These are phyloP conservation scores for Galemys pyrenaicus DNA, from an alignment of 2,113 vertebrate species.

Conservation along the genomic window DNA sequence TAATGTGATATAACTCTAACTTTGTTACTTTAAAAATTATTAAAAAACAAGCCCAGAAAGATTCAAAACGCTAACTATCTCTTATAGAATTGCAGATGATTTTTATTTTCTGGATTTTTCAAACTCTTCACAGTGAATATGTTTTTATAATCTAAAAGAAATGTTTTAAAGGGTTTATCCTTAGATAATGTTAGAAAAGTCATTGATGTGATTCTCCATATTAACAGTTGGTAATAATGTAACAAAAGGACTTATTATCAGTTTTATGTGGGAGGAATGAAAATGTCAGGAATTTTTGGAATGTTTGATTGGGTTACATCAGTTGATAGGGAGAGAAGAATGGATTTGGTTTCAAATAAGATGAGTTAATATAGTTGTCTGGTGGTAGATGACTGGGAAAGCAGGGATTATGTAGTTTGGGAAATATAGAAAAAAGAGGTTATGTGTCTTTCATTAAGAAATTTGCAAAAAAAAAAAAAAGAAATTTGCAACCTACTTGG, in stretches of 20 bases:
- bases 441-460: not conserved
- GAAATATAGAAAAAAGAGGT: not conserved
- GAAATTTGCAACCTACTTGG: not conserved
- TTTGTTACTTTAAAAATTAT: not conserved
- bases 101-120: conserved; percentile 44
- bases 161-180: not conserved
- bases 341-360: conserved; percentile 1
- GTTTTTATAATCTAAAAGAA: conserved; percentile 34
- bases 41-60: not conserved
- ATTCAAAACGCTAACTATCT: conserved; percentile 10
- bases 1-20: not conserved
- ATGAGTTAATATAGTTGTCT: not conserved
- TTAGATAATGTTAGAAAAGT: conserved; percentile 49
- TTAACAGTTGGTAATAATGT: not conserved
- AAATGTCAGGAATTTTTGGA: conserved; percentile 35
- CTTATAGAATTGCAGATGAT: not conserved
- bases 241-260: not conserved
- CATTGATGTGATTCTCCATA: not conserved
- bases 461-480: not conserved
- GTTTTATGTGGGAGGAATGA: conserved; percentile 17
- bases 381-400: not conserved
- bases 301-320: not conserved
- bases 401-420: not conserved
- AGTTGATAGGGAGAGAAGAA: not conserved
- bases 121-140: conserved; percentile 1